phyloP scores from a whole-genome alignment of 1,140 invertebrate genomes.

The Drosophila sturtevanti region DNA sequence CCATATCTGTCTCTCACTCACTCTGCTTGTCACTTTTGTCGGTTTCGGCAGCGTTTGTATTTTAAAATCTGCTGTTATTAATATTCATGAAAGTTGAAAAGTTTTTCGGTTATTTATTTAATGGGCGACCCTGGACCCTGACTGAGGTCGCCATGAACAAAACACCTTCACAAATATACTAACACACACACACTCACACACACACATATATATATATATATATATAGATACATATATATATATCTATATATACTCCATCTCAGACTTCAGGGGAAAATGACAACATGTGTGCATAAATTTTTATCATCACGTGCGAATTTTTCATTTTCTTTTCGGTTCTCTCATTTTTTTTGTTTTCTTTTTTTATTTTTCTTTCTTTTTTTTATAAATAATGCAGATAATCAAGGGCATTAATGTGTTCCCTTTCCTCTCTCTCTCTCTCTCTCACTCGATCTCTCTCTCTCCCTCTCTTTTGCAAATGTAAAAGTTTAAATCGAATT shows the following conservation, averaged over 20 bases:
- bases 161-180: too few species aligned
- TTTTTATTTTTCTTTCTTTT: slow-evolving; percentile 1
- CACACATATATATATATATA: not conserved
- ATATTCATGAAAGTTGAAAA: slow-evolving; percentile 66
- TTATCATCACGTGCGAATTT: slow-evolving; percentile 48
- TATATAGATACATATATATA: not conserved
- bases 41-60: slow-evolving; percentile 9
- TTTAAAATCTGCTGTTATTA: slow-evolving; percentile 58
- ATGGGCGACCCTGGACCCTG: slow-evolving; percentile 20
- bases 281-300: slow-evolving; percentile 46
- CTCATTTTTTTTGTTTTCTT: slow-evolving; percentile 2
- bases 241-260: not conserved
- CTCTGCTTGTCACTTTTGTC: slow-evolving; percentile 9
- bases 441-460: not conserved
- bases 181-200: not conserved
- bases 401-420: slow-evolving; percentile 38
- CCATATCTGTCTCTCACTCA: not conserved
- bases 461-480: not conserved
- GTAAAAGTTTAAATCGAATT: slow-evolving; percentile 55
- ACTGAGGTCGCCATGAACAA: not conserved
- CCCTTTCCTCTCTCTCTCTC: not conserved
- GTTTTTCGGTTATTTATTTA: slow-evolving; percentile 65
- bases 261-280: not conserved
- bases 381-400: slow-evolving; percentile 51
- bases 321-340: slow-evolving; percentile 1